Conservation (phyloP, 2,888 invertebrate genomes). For the Tortricodes alternella region DNA sequence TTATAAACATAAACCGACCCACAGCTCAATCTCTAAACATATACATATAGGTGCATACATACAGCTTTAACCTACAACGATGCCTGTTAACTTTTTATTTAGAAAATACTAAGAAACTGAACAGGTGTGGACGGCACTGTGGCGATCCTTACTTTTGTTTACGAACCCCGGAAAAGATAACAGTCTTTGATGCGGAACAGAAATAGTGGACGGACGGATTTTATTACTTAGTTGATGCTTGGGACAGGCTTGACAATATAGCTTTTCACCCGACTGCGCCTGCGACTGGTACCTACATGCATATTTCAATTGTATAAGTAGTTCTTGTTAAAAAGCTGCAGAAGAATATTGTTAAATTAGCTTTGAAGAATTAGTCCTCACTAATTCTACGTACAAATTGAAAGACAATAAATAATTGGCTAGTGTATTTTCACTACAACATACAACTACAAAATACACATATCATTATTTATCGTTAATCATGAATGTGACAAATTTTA, state of each 20-base stretch:
- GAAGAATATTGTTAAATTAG: no score
- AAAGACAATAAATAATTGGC: no score
- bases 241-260: background rate
- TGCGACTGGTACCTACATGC: no score
- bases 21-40: background rate
- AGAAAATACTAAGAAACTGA: slow-evolving; percentile 46
- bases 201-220: slow-evolving; percentile 29
- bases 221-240: background rate
- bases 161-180: slow-evolving; percentile 36
- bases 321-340: no score
- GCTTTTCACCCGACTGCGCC: background rate
- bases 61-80: slow-evolving; percentile 5
- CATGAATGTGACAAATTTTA: no score
- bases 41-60: background rate
- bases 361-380: no score
- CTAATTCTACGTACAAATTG: no score
- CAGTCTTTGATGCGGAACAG: slow-evolving; percentile 44
- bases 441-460: no score
- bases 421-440: no score
- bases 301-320: no score
- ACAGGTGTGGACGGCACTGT: slow-evolving; percentile 52
- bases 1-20: no score
- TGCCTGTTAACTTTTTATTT: background rate
- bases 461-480: no score
- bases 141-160: slow-evolving; percentile 38